These are phyloP conservation scores for Ariopsis seemanni DNA, from an alignment of 2,113 vertebrate species.

Conservation along the genomic window DNA sequence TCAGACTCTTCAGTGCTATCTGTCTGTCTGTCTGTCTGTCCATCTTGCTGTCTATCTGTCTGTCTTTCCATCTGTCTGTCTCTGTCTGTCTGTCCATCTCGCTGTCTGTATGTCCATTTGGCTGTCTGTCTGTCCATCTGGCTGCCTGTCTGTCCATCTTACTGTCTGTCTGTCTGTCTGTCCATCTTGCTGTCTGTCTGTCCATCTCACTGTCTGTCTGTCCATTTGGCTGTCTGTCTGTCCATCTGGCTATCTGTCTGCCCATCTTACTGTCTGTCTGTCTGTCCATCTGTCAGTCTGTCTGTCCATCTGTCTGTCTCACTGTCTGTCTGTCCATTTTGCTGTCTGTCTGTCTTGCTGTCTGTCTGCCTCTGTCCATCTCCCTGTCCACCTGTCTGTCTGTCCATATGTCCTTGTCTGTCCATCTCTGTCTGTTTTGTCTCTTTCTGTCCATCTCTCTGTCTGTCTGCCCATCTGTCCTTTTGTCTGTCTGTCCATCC, in stretches of 20 bases:
- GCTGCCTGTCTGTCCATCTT: constrained; percentile 16
- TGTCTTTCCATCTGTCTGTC: neutral
- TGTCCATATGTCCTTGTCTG: neutral
- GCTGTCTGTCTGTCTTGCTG: neutral
- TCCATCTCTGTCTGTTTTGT: constrained; percentile 11
- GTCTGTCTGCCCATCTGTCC: neutral
- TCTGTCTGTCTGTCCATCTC: neutral
- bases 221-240: constrained; percentile 26
- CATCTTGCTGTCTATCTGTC: neutral
- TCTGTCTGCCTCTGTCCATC: neutral
- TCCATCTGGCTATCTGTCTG: neutral
- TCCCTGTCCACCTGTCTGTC: neutral
- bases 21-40: neutral
- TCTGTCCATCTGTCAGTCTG: constrained; percentile 24
- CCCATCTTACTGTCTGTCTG: constrained; percentile 31
- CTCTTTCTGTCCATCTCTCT: constrained; percentile 6
- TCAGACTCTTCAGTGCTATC: neutral
- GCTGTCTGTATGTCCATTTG: neutral
- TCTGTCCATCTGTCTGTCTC: constrained; percentile 18
- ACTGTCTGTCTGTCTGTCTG: constrained; percentile 16
- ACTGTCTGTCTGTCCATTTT: no score
- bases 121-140: neutral
- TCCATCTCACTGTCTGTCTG: constrained; percentile 5
- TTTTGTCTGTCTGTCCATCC: neutral
- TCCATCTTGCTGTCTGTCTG: neutral